phyloP scores from a whole-genome alignment of 2,797 vertebrate species.

The Sebastes matsubarae region DNA sequence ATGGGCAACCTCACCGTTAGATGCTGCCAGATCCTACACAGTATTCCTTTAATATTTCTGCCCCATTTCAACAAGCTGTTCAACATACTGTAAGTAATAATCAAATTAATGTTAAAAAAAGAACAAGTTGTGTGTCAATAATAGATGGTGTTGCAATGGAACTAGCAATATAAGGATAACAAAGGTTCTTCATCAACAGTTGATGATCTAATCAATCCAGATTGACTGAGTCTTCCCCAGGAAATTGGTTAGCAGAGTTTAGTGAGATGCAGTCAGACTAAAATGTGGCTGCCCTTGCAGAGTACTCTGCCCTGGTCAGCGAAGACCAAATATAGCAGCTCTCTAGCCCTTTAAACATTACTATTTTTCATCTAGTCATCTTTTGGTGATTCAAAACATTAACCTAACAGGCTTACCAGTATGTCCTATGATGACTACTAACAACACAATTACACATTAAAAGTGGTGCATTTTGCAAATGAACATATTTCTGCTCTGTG shows the following conservation, averaged over 20 bases:
- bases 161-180: background rate
- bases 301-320: background rate
- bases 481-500: background rate
- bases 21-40: too few relatives aligned
- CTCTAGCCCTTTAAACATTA: background rate
- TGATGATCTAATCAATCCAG: background rate
- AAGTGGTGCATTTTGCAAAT: background rate
- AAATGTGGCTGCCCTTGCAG: background rate
- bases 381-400: background rate
- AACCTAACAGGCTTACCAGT: background rate
- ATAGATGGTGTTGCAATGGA: background rate
- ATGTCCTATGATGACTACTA: background rate
- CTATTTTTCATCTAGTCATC: background rate
- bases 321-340: background rate
- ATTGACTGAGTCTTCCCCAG: background rate
- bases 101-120: background rate
- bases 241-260: background rate
- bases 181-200: background rate
- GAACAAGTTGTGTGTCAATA: background rate
- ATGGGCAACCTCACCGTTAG: too few relatives aligned
- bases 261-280: background rate
- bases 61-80: background rate
- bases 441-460: background rate
- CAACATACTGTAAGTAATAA: background rate
- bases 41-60: background rate